Base-by-base conservation (phyloP, 2,888 invertebrate species). In the Ophion obscuratus region DNA sequence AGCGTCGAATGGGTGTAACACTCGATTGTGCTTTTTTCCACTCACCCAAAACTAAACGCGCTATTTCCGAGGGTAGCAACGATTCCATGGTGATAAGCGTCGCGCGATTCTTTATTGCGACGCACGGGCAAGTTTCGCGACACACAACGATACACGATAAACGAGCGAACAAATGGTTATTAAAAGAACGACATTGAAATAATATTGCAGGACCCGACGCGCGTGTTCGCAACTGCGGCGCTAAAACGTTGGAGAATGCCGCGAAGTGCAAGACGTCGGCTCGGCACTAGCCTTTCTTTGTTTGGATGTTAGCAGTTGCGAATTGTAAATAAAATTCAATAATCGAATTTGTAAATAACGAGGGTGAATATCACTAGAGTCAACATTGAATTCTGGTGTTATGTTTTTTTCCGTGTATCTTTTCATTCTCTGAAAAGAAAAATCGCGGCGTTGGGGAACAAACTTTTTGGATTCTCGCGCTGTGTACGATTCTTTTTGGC, bases 41-140 rank as follows among this genome's bases (percentile, higher is more conserved):
- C 92, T 93, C 87, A 94, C 94, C 94, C 31, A 93, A 91, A 66
- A 94, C 93, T 44, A 94, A 87, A 87, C 94, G 90, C 36, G 94
- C 94, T 47, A 94, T 91, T 90, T 94, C 94, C 17, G 94, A 94
- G 0, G 94, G 94, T 70, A 94, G 88, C 67, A 94, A 84, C 20
- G 91, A 88, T 85, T 94, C 94, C 94, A 94, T 94, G 14, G 59
- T 31, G 67, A 74, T 75, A 7, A 67, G 31, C 47, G 53, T 67
- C 36, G 66, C 36, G 20, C 31, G 36, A 62, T 47, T 53, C 3
- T 53, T 53, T 53, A 53, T 53, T 53, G 53, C 53, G 17, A 53
- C 53, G 17, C 17, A 53, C 53, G 11, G 17, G 5, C 17, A 53
- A 53, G 17, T 53, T 53, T 5, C 53, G 53, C 53, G 53, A 17